phyloP scores from a whole-genome alignment of 2,113 vertebrate species.

The Neodontobutis hainanensis region DNA sequence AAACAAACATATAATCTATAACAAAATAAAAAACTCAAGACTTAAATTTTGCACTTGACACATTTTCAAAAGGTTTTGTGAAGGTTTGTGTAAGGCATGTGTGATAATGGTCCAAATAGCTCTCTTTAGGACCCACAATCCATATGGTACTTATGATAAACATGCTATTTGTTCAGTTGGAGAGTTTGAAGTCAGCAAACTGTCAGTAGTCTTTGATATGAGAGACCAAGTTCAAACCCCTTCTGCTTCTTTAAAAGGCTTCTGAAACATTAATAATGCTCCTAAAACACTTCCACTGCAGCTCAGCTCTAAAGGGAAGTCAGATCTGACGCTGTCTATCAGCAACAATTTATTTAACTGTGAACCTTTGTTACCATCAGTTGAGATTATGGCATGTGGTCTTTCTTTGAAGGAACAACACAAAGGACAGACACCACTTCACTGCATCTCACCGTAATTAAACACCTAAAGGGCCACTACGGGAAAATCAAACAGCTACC shows the following conservation, averaged over 20 bases:
- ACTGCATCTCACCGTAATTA: too few species aligned
- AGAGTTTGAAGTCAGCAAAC: constrained; percentile 1
- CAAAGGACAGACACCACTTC: too few species aligned
- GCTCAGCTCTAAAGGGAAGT: neutral
- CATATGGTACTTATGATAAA: too few species aligned
- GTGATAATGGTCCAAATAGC: too few species aligned
- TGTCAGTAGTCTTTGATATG: constrained; percentile 5
- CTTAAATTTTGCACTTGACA: too few species aligned
- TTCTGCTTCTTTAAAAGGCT: constrained; percentile 39
- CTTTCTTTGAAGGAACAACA: too few species aligned
- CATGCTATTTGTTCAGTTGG: neutral
- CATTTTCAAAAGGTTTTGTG: neutral
- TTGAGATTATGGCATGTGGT: neutral
- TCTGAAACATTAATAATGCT: constrained; percentile 60
- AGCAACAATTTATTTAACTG: neutral
- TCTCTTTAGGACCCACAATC: neutral
- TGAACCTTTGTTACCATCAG: neutral
- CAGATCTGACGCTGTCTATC: neutral
- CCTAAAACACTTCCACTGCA: constrained; percentile 18
- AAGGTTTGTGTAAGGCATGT: too few species aligned
- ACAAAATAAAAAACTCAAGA: too few species aligned
- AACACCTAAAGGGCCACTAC: too few species aligned
- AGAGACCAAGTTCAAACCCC: constrained; percentile 38
- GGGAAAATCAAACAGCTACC: too few species aligned
- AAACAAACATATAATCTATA: too few species aligned